Evolutionary conservation across 2,113 vertebrate species (phyloP), one percentile per base, ranked within the genome.

Genomic region (Cyanoramphus novaezelandiae): DNA sequence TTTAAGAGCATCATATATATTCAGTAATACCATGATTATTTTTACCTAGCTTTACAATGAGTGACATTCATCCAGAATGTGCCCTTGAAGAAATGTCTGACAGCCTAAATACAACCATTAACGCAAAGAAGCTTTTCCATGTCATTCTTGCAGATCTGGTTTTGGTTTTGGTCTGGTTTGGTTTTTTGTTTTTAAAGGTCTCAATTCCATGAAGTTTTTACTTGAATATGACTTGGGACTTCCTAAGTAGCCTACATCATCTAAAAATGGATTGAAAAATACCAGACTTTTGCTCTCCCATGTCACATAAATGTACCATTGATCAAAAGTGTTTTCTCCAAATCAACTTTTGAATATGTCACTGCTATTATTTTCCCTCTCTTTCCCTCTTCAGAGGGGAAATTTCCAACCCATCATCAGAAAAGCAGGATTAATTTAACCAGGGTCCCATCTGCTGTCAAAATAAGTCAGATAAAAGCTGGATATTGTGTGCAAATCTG

Each of bases 341-440:
- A 60, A 52, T 5, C 43, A 88, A 33, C 44, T 69, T 74, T 10
- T 11, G 35, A 31, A 17, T 29, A 23, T 17, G 28, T 77, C 65
- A 33, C 10, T 10, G 49, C 15, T 43, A 25, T 41, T 6, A 15
- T 47, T 55, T 60, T 46, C 39, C 11, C 16, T 43, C 9, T n/a
- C 17, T 41, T 53, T 75, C 21, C 15, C 60, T 67, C 53, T 31
- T 82, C 31, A 37, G 37, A 37, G 37, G 37, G 37, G 37, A 37
- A 37, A 37, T 37, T 37, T 37, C 37, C 37, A 49, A 15, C 35
- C 37, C 46, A 52, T 23, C n/a, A 82, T 28, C 19, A 89, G 29
- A 91, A 93, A 77, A 83, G 27, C 39, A 67, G 43, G 63, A 81
- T 91, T 43, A 55, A 84, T 90, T 60, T 74, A 81, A 71, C 11